Evolutionary conservation across 2,888 invertebrate genomes (phyloP).

Genomic region (Desoria tigrina): DNA sequence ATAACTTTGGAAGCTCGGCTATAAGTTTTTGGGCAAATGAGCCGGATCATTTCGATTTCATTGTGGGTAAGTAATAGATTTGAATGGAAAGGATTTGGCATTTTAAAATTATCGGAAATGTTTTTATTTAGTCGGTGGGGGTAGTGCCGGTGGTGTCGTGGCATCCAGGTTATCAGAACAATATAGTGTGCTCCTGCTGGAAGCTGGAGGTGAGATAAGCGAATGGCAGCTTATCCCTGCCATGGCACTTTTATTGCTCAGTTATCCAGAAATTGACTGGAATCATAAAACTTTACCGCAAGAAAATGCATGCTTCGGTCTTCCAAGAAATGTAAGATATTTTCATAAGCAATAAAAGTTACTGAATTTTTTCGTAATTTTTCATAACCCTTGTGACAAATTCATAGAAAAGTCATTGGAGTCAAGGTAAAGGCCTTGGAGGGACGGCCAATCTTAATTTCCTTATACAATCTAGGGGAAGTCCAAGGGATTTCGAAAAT

Average conservation of each 20-base stretch:
- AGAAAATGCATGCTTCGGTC: constrained; percentile 36
- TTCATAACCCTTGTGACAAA: neutral
- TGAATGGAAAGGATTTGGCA: neutral
- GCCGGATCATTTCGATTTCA: constrained; percentile 46
- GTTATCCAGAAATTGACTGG: constrained; percentile 58
- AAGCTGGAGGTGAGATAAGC: constrained; percentile 61
- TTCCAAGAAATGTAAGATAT: constrained; percentile 34
- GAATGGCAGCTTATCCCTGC: constrained; percentile 59
- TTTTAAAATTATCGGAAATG: neutral
- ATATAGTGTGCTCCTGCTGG: constrained; percentile 61
- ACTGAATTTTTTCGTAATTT: too few species aligned
- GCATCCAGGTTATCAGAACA: constrained; percentile 61
- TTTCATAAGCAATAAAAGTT: neutral
- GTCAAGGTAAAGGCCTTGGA: constrained; percentile 74
- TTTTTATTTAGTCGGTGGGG: constrained; percentile 57
- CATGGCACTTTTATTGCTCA: constrained; percentile 57
- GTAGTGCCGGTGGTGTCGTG: constrained; percentile 62
- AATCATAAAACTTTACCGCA: constrained; percentile 61
- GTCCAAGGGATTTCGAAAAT: constrained; percentile 65
- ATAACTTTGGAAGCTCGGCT: constrained; percentile 32
- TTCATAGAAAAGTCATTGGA: constrained; percentile 55
- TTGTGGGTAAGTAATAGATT: constrained; percentile 33
- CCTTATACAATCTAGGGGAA: constrained; percentile 71
- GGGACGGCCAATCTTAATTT: constrained; percentile 76
- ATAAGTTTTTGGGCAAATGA: constrained; percentile 31